A percentile compares a stretch with the other conserved stretches of the same genome.
phyloP scores from a whole-genome alignment of 2,888 invertebrate species.

The Oligia strigilis region DNA sequence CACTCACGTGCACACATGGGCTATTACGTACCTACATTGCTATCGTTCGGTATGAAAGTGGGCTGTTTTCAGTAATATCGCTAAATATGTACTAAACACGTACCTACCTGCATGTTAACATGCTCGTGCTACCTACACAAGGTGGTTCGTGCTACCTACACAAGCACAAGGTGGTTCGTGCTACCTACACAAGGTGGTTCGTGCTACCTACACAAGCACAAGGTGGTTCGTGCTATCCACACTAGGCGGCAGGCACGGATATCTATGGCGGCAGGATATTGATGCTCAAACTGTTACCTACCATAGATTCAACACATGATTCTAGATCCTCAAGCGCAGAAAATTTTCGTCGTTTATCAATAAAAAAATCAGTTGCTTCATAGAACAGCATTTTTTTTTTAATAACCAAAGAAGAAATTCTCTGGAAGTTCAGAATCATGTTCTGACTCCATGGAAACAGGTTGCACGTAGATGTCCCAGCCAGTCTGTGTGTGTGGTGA shows the following conservation, averaged over 20 bases:
- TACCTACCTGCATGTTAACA: neutral
- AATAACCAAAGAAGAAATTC: too few species aligned
- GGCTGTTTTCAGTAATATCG: constrained; percentile 19
- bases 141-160: too few species aligned
- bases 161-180: neutral
- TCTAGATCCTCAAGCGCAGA: neutral
- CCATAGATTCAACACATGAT: neutral
- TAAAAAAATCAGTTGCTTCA: neutral
- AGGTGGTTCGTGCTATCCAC: too few species aligned
- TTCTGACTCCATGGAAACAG: too few species aligned
- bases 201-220: neutral
- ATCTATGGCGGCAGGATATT: neutral
- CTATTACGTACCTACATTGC: constrained; percentile 26
- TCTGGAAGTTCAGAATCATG: too few species aligned
- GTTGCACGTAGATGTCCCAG: too few species aligned
- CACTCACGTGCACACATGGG: constrained; percentile 43
- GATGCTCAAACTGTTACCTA: neutral
- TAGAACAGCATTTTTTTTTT: neutral
- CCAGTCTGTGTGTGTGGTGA: too few species aligned
- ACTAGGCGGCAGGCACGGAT: too few species aligned
- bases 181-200: neutral
- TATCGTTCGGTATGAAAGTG: constrained; percentile 3
- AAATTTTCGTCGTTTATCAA: neutral
- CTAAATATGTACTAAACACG: constrained; percentile 1
- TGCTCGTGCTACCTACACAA: neutral